Conservation (phyloP, 2,888 invertebrate species). For the Malacosoma neustria region DNA sequence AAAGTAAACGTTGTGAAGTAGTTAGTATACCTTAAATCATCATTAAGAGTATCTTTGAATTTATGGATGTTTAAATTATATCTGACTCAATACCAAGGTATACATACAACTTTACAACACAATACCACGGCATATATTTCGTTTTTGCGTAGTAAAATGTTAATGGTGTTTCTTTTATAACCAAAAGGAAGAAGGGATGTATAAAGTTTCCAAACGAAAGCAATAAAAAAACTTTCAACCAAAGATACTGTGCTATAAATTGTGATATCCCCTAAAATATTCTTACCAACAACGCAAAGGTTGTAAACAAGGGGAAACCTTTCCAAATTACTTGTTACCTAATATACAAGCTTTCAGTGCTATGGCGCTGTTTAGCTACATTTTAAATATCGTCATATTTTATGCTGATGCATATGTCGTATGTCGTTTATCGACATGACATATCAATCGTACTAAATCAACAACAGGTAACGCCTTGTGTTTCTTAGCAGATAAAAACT, state of each 20-base stretch:
- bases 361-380: conserved; percentile 12
- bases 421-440: conserved; percentile 45
- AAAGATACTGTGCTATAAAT: conserved; percentile 25
- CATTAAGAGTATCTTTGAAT: too few species aligned
- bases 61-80: too few species aligned
- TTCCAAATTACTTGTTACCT: conserved; percentile 5
- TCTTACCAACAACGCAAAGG: conserved; percentile 13
- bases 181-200: too few species aligned
- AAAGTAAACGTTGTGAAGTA: too few species aligned
- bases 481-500: conserved; percentile 44
- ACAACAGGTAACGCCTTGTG: conserved; percentile 47
- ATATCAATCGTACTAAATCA: conserved; percentile 40
- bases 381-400: conserved; percentile 35
- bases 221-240: conserved; percentile 30
- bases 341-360: conserved; percentile 11
- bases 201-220: too few species aligned
- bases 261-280: conserved; percentile 20
- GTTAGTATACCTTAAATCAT: too few species aligned
- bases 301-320: conserved; percentile 9
- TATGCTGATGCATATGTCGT: too few species aligned
- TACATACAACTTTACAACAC: too few species aligned
- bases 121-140: too few species aligned
- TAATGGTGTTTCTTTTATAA: too few species aligned
- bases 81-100: too few species aligned
- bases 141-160: too few species aligned